phyloP scores from a whole-genome alignment of 2,888 invertebrate genomes.

The Synanthedon andrenaeformis region DNA sequence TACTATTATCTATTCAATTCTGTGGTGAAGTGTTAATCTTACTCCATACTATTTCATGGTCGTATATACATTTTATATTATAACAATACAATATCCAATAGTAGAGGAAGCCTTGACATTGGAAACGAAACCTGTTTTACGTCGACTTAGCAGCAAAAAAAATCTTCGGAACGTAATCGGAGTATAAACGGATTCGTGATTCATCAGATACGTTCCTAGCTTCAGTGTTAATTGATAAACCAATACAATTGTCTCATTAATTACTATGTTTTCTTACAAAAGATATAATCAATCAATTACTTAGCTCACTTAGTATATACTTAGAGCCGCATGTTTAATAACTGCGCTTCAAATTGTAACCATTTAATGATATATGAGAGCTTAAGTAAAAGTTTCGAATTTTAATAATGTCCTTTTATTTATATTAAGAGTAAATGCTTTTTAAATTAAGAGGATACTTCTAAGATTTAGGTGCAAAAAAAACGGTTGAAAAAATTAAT shows the following conservation, averaged over 20 bases:
- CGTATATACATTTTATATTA: too few species aligned
- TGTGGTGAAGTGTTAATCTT: neutral
- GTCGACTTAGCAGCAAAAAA: conserved; percentile 8
- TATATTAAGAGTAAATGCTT: too few species aligned
- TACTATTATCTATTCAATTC: too few species aligned
- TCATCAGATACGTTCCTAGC: conserved; percentile 10
- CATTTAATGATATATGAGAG: too few species aligned
- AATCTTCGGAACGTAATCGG: conserved; percentile 3
- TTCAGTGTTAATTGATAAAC: conserved; percentile 2
- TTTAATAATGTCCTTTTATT: too few species aligned
- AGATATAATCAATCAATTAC: neutral
- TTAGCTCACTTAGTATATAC: neutral
- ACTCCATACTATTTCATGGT: too few species aligned
- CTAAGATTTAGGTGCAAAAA: too few species aligned
- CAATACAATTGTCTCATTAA: conserved; percentile 8
- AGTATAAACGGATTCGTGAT: conserved; percentile 7
- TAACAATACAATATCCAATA: neutral
- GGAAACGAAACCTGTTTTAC: conserved; percentile 19
- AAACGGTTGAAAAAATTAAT: too few species aligned
- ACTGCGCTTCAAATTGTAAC: too few species aligned
- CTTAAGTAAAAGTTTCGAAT: too few species aligned
- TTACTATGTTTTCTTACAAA: conserved; percentile 2
- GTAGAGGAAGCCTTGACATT: conserved; percentile 31
- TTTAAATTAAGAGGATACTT: too few species aligned
- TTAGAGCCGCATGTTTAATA: too few species aligned